Evolutionary conservation across 2,888 invertebrate species (phyloP), one percentile per base, ranked within the genome.

Genomic region (Gibbula magus): DNA sequence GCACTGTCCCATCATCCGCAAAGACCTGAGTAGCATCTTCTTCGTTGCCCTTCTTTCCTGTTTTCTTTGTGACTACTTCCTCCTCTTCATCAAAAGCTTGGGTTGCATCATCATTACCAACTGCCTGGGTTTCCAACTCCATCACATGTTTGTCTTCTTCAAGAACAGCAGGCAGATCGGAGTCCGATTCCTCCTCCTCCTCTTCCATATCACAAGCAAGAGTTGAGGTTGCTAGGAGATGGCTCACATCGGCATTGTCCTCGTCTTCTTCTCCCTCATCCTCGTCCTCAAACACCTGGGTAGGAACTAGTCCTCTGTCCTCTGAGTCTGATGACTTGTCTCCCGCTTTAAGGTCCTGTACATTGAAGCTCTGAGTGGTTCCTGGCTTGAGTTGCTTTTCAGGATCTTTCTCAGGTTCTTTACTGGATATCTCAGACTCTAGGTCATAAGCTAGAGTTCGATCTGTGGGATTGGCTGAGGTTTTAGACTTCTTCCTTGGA

Each of bases 191-290:
- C 16, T 25, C 74, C 51, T 79, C 76, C 18, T 75, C 80, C 8
- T 81, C 81, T 10, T 74, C 80, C 66, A 79, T 83, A 56, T 86
- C 88, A 82, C 86, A 84, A 18, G 88, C 88, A 39, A 89, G 80
- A 22, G 89, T 89, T 0, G 89, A 85, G 20, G 84, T 84, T n/a
- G 82, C 82, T 75, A 88, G 84, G 67, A 89, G 74, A 32, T 85
- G 82, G 39, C 80, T 84, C 8, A 82, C 80, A 61, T 86, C 86
- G 54, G 81, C 81, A 25, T 83, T 80, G 22, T 82, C 84, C 29
- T 84, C 84, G 3, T 75, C 54, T 5, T 79, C 86, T 79, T 74
- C 84, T 66, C 70, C 84, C 51, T 83, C 85, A n/a, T n/a, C 45
- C 45, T 45, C 35, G 32, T 85, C 85, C 20, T 75, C 66, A 32